A percentile compares a stretch with the other conserved stretches of the same genome.
Conservation (phyloP, 2,113 vertebrate species). For the Anguilla japonica region DNA sequence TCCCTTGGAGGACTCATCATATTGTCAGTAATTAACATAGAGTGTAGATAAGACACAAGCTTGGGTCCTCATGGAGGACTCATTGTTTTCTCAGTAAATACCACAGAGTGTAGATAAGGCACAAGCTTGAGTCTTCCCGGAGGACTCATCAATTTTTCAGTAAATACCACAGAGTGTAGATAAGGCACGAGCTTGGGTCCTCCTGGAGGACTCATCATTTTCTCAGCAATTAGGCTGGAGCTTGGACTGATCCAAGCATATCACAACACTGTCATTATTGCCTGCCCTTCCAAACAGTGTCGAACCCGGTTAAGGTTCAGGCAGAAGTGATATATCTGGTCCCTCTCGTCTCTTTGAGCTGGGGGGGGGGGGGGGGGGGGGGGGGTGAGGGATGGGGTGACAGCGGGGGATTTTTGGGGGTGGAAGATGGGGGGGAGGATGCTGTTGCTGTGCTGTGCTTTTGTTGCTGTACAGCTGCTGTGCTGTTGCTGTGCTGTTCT, state of each 20-base stretch:
- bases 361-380: slow-evolving; percentile 51
- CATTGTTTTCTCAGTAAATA: not conserved
- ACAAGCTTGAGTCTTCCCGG: slow-evolving; percentile 18
- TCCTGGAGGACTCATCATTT: slow-evolving; percentile 19
- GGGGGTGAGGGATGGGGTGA: slow-evolving; percentile 51
- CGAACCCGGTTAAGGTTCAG: slow-evolving; percentile 34
- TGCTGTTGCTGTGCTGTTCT: too few species aligned
- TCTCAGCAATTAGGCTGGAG: too few species aligned
- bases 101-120: slow-evolving; percentile 16
- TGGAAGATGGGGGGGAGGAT: not conserved
- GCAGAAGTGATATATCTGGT: slow-evolving; percentile 37
- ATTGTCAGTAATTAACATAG: not conserved
- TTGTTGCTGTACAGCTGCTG: too few species aligned
- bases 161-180: slow-evolving; percentile 9
- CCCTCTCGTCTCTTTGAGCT: slow-evolving; percentile 41
- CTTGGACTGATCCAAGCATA: not conserved
- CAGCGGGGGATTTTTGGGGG: slow-evolving; percentile 13
- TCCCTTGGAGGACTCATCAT: too few species aligned
- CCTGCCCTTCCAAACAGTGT: slow-evolving; percentile 36
- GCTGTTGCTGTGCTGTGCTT: too few species aligned
- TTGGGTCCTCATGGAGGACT: not conserved
- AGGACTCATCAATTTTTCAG: not conserved
- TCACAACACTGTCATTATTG: slow-evolving; percentile 33
- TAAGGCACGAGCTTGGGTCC: not conserved
- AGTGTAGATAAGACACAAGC: slow-evolving; percentile 22